Base-by-base conservation (phyloP, 2,888 invertebrate species). In the Phengaris arion region DNA sequence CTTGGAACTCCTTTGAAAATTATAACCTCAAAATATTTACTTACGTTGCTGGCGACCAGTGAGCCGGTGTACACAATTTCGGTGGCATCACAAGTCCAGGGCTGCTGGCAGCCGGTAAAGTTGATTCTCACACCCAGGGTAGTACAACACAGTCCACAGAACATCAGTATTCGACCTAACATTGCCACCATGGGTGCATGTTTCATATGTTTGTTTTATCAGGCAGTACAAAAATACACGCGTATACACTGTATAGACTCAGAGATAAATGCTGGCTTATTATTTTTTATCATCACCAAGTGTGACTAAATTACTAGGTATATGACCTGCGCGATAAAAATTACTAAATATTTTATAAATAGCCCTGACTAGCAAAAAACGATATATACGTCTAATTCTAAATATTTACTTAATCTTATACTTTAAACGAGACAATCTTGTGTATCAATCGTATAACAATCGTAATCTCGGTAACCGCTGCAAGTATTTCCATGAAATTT, bases 1-100 rank as follows among this genome's bases (percentile, higher is more conserved):
- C 15, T 46, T 51, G 73, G 22, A 68, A 6, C 22, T 51, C 4
- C 45, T 64, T 68, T 10, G n/a, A 51, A 74, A 48, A 72, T 74
- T 55, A 10, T 35, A 73, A 55, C 52, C 45, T 22, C 69, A 57
- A 54, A 64, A 13, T 45, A 15, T 52, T 12, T 68, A 92, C 93
- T 93, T 81, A 94, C 94, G 79, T 88, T 84, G 79, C 79, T 87
- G 57, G 81, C 83, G 0, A 85, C 79, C 22, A 78, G 78, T 9
- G 87, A 78, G 78, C 94, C 94, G 10, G 87, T 88, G 76, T 90
- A 94, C 0, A 87, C 82, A 77, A 93, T 85, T 57, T 93, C 89
- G 78, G 83, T 85, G 2, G 88, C 76, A 81, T 88, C 86, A 85
- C 93, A 94, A 79, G 83, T 89, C 94, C 94, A 94, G 0, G 87